Base-by-base conservation (phyloP, 1,140 invertebrate genomes). In the Lepidurus couesii region DNA sequence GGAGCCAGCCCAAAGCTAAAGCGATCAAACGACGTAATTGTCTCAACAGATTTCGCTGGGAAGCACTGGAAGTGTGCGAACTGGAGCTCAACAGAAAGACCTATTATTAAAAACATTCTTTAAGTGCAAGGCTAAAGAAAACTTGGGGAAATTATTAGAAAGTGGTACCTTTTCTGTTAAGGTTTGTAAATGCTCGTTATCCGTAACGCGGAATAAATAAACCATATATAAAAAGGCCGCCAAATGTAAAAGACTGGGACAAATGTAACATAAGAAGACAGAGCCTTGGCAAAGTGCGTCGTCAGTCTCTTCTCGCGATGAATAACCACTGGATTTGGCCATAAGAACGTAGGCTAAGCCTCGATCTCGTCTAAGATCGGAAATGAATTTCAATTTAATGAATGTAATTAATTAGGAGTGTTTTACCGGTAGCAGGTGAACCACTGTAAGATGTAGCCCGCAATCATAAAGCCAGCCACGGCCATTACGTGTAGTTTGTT, bases 141-240 rank as follows among this genome's bases (percentile, higher is more conserved):
- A 7, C 11, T 10, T 13, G 42, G 13, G n/a, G 74, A 16, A n/a
- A 24, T 7, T 10, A 24, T 34, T 53, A 45, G 13, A 42, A 2
- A 10, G 9, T 21, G 42, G 47, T 77, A 79, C 78, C 43, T 79
- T 79, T n/a, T 79, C 78, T 26, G 75, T 74, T 42, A 79, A 47
- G 44, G 78, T 79, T 75, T 79, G 78, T 21, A 79, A 75, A 79
- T 79, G 78, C 47, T 79, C 78, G 73, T 79, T 79, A n/a, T 79
- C 78, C n/a, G 74, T 79, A 34, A 75, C 43, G 44, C 78, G 11
- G 10, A 75, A 44, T 75, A 75, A 47, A n/a, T 75, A 47, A 8
- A 75, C 73, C 44, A 74, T 74, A 7, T 79, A 74, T 44, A 79
- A 13, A 47, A 79, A 79, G 0, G 78, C 78, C 42, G 65, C 42